Base-by-base conservation (phyloP, 2,113 vertebrate species). In the Oncorhynchus tshawytscha region DNA sequence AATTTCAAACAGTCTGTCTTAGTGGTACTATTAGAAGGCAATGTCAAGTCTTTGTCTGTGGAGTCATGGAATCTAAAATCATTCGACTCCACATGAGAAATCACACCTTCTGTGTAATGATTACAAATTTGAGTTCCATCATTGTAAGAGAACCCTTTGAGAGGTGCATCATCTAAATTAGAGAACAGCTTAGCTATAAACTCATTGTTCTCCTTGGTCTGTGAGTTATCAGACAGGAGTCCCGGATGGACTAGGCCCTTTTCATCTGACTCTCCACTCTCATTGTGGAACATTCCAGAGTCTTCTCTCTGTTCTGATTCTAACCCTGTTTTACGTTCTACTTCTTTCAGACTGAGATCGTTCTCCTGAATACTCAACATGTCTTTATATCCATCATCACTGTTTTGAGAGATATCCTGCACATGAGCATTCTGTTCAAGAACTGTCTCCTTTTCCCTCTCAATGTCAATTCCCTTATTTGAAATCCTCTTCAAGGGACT, bases 141-240 rank as follows among this genome's bases (percentile, higher is more conserved):
- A 12, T 73, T 75, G 51, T 82, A 82, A 45, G 82, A 75, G 51
- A 85, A 82, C 18, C 69, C 83, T 86, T 88, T 89, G 24, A 88
- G 73, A 24, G 90, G 79, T 72, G 92, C 88, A 11, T 91, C 79
- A 62, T 92, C 89, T 75, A 91, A 84, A 59, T 86, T 84, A 31
- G 86, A 89, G 51, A 92, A 90, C 74, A 94, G 77, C 64, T 80
- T 87, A 69, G 92, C 90, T 66, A 92, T 92, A 31, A 90, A 83
- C 71, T 90, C 87, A 70, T 81, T 82, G 67, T 85, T 90, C 70
- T 81, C 90, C 72, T 90, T 87, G 51, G 73, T 82, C 65, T 85
- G 84, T 5, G 74, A 79, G 73, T 83, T 81, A 34, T 81, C 72
- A 22, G 74, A 71, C 39, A 82, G 70, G n/a, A 71, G 31, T 7